Base-by-base conservation (phyloP, 1,140 invertebrate species). In the Tribolium castaneum region DNA sequence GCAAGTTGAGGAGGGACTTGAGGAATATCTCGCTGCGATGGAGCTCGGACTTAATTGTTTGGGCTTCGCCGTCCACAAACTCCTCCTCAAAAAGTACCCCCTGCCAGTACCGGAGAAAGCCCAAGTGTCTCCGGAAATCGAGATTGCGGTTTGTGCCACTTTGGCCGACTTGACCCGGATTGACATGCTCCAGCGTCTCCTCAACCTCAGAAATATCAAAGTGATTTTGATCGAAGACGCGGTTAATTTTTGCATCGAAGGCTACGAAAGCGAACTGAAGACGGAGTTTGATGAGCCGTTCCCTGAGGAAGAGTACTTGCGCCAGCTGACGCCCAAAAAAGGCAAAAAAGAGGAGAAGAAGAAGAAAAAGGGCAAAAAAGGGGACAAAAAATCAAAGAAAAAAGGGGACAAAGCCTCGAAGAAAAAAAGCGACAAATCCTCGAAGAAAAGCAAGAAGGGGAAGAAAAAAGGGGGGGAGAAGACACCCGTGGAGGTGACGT, bases 41-140 rank as follows among this genome's bases (percentile, higher is more conserved):
- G 45, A 50, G 9, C 75, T 70, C n/a, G 89, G 90, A 25, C 79
- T 81, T 7, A 83, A 85, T 35, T 91, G 39, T 82, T 80, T 81
- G 34, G 90, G 90, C 0, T 88, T 90, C 81, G 84, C 90, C 6
- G 88, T 92, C 7, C 89, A 91, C 81, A 88, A 87, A 10, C 84
- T 92, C 6, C 82, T 92, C 16, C 84, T 88, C 78, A 85, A 87
- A 6, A 90, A 91, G 78, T 90, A 91, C 84, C 89, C 90, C 1
- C 84, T 86, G 71, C 86, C 87, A 10, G 80, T 83, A 51, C 79
- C 83, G 76, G 62, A 81, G 52, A 83, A 84, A 19, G 86, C 88
- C 7, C 76, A 86, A 50, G 80, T 90, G 50, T 81, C 62, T 39
- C 88, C 86, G 6, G 76, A 82, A 14, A 88, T 87, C 59, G 83